A percentile compares a stretch with the other conserved stretches of the same genome.
Evolutionary conservation across 2,797 vertebrate species (phyloP).

Genomic region (Betta splendens): DNA sequence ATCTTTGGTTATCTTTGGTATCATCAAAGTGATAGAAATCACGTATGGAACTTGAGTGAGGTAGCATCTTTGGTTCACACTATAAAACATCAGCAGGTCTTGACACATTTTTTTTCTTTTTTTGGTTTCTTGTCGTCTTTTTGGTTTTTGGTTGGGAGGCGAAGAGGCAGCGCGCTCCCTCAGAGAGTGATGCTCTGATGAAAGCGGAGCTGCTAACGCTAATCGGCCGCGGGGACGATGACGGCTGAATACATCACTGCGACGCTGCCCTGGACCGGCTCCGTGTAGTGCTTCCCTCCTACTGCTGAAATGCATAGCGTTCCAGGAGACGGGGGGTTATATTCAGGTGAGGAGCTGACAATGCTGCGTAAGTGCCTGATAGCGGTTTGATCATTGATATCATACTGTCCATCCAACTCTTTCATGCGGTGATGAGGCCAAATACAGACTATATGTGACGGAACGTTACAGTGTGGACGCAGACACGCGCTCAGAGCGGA

Average conservation of each 20-base stretch:
- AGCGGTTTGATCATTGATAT: conserved; percentile 72
- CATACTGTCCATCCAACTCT: conserved; percentile 54
- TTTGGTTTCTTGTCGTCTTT: conserved; percentile 68
- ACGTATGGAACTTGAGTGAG: conserved; percentile 99
- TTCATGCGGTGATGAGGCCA: conserved; percentile 67
- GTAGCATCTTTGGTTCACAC: conserved; percentile 99
- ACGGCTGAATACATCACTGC: conserved; percentile 76
- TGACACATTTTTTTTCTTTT: conserved; percentile 79
- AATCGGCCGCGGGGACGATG: conserved; percentile 82
- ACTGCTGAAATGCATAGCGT: conserved; percentile 94
- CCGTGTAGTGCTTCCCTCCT: conserved; percentile 95
- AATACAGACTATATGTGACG: conserved; percentile 50
- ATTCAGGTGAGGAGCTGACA: conserved; percentile 69
- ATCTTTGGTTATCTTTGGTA: conserved; percentile 99
- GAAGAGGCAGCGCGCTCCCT: conserved; percentile 85
- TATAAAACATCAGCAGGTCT: conserved; percentile 97
- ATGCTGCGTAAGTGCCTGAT: conserved; percentile 66
- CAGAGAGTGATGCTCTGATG: conserved; percentile 85
- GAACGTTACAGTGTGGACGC: conserved; percentile 43
- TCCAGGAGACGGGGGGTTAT: conserved; percentile 43
- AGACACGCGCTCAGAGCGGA: conserved; percentile 35
- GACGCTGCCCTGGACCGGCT: conserved; percentile 66
- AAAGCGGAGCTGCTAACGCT: conserved; percentile 76
- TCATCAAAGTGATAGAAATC: conserved; percentile 99
- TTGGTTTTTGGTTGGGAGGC: conserved; percentile 70